A percentile compares a stretch with the other conserved stretches of the same genome.
phyloP scores from a whole-genome alignment of 2,888 invertebrate genomes.

The Campoletis raptor region DNA sequence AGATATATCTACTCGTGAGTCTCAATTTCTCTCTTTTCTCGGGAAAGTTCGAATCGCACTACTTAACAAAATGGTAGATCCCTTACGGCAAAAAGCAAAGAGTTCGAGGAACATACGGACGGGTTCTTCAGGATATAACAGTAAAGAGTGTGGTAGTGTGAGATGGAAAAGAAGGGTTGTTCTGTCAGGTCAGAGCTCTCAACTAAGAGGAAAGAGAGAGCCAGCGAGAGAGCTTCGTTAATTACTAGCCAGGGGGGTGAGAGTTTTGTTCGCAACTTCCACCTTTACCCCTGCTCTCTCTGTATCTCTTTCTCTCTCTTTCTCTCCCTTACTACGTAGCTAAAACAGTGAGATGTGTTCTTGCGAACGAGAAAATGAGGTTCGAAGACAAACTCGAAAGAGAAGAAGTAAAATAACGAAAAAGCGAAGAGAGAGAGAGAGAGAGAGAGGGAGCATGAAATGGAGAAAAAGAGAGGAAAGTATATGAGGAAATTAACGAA shows the following conservation, averaged over 20 bases:
- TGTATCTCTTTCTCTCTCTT: slow-evolving; percentile 27
- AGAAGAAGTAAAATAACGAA: slow-evolving; percentile 45
- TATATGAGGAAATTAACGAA: slow-evolving; percentile 58
- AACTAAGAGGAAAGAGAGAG: slow-evolving; percentile 21
- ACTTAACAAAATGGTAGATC: slow-evolving; percentile 41
- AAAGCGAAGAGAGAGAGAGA: not conserved
- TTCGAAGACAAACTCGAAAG: slow-evolving; percentile 38
- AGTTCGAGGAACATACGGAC: slow-evolving; percentile 44
- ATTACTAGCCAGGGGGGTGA: slow-evolving; percentile 64
- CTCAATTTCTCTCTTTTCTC: slow-evolving; percentile 51
- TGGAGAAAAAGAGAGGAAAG: not conserved
- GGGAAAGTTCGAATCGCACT: slow-evolving; percentile 54
- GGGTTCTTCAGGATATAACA: slow-evolving; percentile 40
- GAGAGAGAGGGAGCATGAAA: not conserved
- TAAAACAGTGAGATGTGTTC: slow-evolving; percentile 56
- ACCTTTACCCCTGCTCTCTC: slow-evolving; percentile 21
- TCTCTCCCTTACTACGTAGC: not conserved
- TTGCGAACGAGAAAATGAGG: slow-evolving; percentile 52
- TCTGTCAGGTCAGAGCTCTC: slow-evolving; percentile 50
- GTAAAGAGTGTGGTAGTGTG: not conserved
- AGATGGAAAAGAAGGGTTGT: not conserved
- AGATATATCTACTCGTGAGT: not conserved
- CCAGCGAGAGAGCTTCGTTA: slow-evolving; percentile 56
- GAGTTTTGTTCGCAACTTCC: slow-evolving; percentile 71
- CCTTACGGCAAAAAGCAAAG: slow-evolving; percentile 39